phyloP scores from a whole-genome alignment of 2,888 invertebrate species.

The Cryptosula pallasiana region DNA sequence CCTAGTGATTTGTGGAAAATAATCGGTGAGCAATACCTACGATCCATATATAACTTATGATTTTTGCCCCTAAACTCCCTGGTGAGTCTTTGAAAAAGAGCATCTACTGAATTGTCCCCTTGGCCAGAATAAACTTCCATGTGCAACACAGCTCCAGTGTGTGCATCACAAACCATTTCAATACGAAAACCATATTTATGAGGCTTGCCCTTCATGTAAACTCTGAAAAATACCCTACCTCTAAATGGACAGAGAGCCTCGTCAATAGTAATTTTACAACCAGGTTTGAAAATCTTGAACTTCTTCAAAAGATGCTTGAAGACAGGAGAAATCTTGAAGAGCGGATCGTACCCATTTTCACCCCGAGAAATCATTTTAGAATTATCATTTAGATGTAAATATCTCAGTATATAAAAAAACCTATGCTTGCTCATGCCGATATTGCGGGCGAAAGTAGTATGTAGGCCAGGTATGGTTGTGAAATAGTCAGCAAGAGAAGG shows the following conservation, averaged over 20 bases:
- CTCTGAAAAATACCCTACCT: background rate
- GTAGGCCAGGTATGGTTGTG: background rate
- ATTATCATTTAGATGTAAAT: background rate
- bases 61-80: too few relatives aligned
- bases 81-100: too few relatives aligned
- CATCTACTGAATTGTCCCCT: background rate
- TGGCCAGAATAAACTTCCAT: background rate
- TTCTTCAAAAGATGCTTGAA: background rate
- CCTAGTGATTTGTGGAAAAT: background rate
- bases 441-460: background rate
- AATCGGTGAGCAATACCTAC: background rate
- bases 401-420: background rate
- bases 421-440: background rate
- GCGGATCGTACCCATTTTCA: background rate
- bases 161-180: background rate
- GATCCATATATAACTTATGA: background rate
- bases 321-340: background rate
- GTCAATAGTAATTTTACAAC: background rate
- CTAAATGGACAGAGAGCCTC: background rate
- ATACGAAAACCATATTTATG: background rate
- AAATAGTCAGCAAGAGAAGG: background rate
- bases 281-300: background rate
- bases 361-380: background rate
- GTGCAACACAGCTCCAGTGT: background rate
- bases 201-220: background rate